A percentile compares a stretch with the other conserved stretches of the same genome.
Conservation (phyloP, 2,888 invertebrate species). For the Monoplex corrugatus region DNA sequence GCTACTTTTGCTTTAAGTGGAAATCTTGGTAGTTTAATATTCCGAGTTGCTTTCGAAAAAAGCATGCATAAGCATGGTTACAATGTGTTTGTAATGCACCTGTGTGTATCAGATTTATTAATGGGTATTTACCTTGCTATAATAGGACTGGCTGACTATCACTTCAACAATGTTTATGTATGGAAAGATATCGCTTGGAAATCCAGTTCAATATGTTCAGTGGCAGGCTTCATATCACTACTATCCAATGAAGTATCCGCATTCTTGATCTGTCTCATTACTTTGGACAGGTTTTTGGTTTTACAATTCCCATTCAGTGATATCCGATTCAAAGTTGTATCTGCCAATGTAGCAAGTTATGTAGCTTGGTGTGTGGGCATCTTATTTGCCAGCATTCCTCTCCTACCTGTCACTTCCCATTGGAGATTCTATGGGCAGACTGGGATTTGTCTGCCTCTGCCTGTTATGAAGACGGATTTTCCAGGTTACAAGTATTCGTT, state of each 20-base stretch:
- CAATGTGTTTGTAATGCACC: conserved; percentile 49
- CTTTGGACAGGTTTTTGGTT: neutral
- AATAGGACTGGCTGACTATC: conserved; percentile 62
- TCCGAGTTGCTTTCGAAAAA: neutral
- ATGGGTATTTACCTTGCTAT: conserved; percentile 67
- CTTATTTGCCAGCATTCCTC: neutral
- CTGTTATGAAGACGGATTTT: conserved; percentile 36
- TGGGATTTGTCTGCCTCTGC: conserved; percentile 51
- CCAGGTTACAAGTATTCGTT: conserved; percentile 19
- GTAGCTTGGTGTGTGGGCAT: neutral
- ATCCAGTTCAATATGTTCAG: neutral
- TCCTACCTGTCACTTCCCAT: neutral
- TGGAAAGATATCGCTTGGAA: conserved; percentile 5
- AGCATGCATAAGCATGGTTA: neutral
- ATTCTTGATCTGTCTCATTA: conserved; percentile 27
- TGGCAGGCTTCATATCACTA: neutral
- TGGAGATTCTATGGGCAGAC: conserved; percentile 48
- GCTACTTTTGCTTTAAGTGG: conserved; percentile 25
- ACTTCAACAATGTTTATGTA: conserved; percentile 57
- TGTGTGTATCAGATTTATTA: conserved; percentile 54
- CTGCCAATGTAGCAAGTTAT: neutral
- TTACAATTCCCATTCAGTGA: conserved; percentile 10
- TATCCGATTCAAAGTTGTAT: neutral
- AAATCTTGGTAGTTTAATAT: conserved; percentile 40
- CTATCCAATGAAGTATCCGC: conserved; percentile 26